Evolutionary conservation across 2,888 invertebrate genomes (phyloP).

Genomic region (Drosophila yooni): DNA sequence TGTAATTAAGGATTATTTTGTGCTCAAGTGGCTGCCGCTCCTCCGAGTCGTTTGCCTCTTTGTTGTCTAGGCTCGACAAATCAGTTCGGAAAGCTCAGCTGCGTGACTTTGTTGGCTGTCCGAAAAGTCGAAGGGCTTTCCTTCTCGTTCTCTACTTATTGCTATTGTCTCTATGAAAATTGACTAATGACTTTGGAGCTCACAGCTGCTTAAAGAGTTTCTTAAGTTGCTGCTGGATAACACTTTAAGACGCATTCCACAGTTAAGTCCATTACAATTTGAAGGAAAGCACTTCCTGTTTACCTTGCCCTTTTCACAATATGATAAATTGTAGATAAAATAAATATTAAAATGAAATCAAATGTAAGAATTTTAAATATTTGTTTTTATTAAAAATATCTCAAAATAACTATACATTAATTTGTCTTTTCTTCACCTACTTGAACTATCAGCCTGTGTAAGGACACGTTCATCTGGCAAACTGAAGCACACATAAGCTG

Average conservation of each 20-base stretch:
- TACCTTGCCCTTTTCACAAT: too few species aligned
- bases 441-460: constrained; percentile 43
- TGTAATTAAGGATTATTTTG: constrained; percentile 80
- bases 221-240: constrained; percentile 23
- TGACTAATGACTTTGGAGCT: constrained; percentile 72
- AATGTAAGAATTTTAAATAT: not conserved
- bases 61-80: constrained; percentile 75
- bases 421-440: constrained; percentile 17
- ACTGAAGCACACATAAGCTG: constrained; percentile 62
- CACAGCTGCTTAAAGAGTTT: constrained; percentile 54
- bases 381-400: not conserved
- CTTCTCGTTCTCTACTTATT: not conserved
- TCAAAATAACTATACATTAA: constrained; percentile 10
- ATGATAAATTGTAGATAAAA: not conserved
- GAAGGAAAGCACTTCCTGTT: not conserved
- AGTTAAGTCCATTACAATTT: constrained; percentile 13
- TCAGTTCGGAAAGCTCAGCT: constrained; percentile 75
- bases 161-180: constrained; percentile 69
- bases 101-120: constrained; percentile 66
- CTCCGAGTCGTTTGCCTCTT: constrained; percentile 9
- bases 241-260: constrained; percentile 30
- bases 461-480: constrained; percentile 58
- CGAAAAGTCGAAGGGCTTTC: constrained; percentile 42
- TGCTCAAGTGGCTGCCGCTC: constrained; percentile 68
- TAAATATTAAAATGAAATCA: not conserved